These are phyloP conservation scores for Oreotrochilus melanogaster DNA, from an alignment of 2,113 vertebrate genomes.

Conservation along the genomic window DNA sequence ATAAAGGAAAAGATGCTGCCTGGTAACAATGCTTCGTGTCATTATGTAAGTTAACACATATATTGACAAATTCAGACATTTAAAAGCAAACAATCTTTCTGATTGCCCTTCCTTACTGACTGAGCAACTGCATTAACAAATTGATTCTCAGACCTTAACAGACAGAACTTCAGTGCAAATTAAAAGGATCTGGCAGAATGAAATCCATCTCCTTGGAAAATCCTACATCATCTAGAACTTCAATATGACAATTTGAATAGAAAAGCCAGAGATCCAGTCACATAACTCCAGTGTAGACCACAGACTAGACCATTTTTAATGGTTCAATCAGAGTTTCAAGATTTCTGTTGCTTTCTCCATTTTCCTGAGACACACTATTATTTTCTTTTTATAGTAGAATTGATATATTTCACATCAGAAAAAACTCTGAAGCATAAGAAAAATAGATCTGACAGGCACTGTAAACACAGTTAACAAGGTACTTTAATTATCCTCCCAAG, in stretches of 20 bases:
- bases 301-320: neutral
- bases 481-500: conserved; percentile 44
- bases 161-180: neutral
- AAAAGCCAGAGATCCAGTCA: neutral
- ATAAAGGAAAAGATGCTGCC: neutral
- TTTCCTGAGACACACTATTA: neutral
- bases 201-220: neutral
- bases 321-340: neutral
- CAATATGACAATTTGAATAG: neutral
- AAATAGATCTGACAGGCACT: conserved; percentile 3
- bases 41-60: neutral
- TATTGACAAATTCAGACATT: neutral
- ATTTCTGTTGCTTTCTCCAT: neutral
- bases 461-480: conserved; percentile 47
- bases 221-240: neutral
- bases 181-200: neutral
- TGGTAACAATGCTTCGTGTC: neutral
- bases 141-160: neutral
- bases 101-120: neutral
- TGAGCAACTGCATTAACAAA: neutral
- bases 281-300: neutral
- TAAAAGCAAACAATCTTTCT: conserved; percentile 20
- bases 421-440: neutral
- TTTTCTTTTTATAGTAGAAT: conserved; percentile 10
- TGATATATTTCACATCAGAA: neutral